These are phyloP conservation scores for Polypterus bichir DNA, from an alignment of 2,113 vertebrate species.

Conservation along the genomic window DNA sequence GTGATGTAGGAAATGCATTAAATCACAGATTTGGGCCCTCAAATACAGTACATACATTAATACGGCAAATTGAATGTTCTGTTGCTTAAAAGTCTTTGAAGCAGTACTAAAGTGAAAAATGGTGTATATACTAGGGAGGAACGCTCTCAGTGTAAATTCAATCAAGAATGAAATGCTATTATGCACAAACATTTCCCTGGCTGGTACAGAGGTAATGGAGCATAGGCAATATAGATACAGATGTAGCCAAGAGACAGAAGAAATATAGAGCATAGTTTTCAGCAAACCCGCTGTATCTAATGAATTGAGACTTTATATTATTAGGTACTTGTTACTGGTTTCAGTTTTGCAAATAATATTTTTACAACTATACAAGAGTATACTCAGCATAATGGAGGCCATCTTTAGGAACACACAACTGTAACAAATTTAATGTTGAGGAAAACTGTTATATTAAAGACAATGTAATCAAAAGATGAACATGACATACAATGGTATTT, in stretches of 20 bases:
- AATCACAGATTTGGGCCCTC: not conserved
- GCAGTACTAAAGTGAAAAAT: slow-evolving; percentile 21
- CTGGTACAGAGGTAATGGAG: slow-evolving; percentile 45
- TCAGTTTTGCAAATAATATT: no score
- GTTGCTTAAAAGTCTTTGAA: slow-evolving; percentile 23
- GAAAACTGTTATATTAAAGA: no score
- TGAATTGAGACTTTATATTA: slow-evolving; percentile 16
- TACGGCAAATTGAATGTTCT: not conserved
- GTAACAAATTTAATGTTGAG: no score
- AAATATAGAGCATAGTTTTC: slow-evolving; percentile 28
- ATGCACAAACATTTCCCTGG: slow-evolving; percentile 36
- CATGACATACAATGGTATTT: no score
- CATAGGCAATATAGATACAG: slow-evolving; percentile 39
- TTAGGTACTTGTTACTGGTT: not conserved
- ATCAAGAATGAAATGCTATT: slow-evolving; percentile 46
- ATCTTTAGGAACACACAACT: no score
- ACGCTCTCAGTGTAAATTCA: slow-evolving; percentile 34
- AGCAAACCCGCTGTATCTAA: slow-evolving; percentile 33
- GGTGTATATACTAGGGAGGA: slow-evolving; percentile 22
- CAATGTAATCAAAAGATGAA: no score
- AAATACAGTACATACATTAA: not conserved
- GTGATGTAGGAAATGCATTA: not conserved
- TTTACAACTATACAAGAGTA: no score
- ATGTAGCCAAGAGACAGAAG: slow-evolving; percentile 34
- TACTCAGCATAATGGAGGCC: no score